A percentile compares a stretch with the other conserved stretches of the same genome.
phyloP scores from a whole-genome alignment of 1,140 invertebrate genomes.

The Papilio dardanus region DNA sequence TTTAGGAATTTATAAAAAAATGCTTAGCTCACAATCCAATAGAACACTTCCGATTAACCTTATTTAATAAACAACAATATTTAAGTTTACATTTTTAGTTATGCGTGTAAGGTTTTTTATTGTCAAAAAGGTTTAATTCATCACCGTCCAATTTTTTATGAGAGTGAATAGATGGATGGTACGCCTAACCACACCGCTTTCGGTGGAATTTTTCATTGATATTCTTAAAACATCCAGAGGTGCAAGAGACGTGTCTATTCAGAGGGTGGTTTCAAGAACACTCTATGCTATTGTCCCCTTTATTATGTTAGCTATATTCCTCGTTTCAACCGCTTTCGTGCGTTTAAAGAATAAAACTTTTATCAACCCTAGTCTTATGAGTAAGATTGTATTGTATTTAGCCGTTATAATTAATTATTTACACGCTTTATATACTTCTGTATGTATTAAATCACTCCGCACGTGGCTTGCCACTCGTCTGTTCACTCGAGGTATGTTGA shows the following conservation, averaged over 20 bases:
- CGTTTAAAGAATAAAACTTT: neutral
- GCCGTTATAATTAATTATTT: constrained; percentile 6
- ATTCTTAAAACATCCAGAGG: neutral
- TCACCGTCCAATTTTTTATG: neutral
- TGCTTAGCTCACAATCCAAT: too few species aligned
- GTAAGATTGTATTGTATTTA: constrained; percentile 11
- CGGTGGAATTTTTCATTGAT: neutral
- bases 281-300: neutral
- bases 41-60: too few species aligned
- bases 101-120: too few species aligned
- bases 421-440: neutral
- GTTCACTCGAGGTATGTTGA: neutral
- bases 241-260: neutral
- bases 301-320: neutral
- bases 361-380: neutral
- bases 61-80: too few species aligned
- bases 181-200: neutral
- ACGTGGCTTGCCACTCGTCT: constrained; percentile 12
- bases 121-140: too few species aligned
- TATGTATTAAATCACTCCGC: constrained; percentile 8
- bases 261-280: neutral
- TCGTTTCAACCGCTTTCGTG: neutral
- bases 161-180: neutral
- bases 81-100: too few species aligned
- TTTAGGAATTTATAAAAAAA: too few species aligned